Conservation (phyloP, 2,888 invertebrate species). For the Xiphydria camelus region DNA sequence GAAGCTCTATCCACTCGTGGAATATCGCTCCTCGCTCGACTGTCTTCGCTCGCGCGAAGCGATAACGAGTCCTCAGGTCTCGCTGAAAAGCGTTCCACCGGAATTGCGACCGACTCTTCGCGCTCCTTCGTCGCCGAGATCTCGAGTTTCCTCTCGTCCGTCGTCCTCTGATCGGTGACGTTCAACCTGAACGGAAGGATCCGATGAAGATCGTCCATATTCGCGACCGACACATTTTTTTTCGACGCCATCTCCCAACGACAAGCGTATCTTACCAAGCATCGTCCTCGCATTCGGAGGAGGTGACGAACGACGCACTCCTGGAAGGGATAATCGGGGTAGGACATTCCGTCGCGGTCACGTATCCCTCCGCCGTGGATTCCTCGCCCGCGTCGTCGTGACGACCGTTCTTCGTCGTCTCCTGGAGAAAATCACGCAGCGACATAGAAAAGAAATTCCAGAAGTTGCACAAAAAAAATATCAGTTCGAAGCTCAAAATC, state of each 20-base stretch:
- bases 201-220: too few relatives aligned
- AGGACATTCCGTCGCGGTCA: constrained; percentile 71
- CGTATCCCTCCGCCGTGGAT: constrained; percentile 64
- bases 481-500: background rate
- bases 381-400: constrained; percentile 59
- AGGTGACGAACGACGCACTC: constrained; percentile 71
- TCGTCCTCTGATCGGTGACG: constrained; percentile 9
- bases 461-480: background rate
- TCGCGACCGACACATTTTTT: background rate
- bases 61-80: too few relatives aligned
- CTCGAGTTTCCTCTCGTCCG: constrained; percentile 13
- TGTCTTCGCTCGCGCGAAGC: background rate
- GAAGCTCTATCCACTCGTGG: constrained; percentile 19
- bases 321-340: constrained; percentile 62
- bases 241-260: background rate
- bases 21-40: background rate
- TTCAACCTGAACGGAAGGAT: constrained; percentile 15
- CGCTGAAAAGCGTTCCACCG: background rate
- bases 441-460: background rate
- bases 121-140: background rate
- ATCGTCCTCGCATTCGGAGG: constrained; percentile 66
- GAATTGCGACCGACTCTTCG: background rate
- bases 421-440: too few relatives aligned
- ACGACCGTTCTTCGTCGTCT: too few relatives aligned
- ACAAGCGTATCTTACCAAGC: constrained; percentile 2